These are phyloP conservation scores for Scaptomyza caliginosa DNA, from an alignment of 2,888 invertebrate species.

Conservation along the genomic window DNA sequence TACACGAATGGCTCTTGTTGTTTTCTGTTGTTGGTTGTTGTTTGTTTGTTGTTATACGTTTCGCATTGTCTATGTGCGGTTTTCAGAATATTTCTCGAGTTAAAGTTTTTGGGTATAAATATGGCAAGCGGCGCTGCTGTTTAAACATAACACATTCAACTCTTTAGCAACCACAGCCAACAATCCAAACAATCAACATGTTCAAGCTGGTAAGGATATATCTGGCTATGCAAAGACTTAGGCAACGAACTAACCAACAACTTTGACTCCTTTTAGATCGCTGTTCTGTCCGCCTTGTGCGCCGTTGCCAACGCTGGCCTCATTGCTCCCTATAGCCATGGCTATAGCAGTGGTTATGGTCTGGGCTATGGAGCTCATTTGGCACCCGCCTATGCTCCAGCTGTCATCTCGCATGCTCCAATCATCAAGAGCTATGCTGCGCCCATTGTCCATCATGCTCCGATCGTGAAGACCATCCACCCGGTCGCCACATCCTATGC, in stretches of 20 bases:
- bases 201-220: constrained; percentile 84
- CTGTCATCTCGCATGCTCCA: constrained; percentile 72
- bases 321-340: constrained; percentile 75
- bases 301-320: constrained; percentile 84
- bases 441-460: constrained; percentile 78
- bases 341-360: constrained; percentile 44
- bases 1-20: constrained; percentile 36
- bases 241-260: constrained; percentile 14
- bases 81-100: constrained; percentile 76
- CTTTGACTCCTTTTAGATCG: constrained; percentile 67
- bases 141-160: constrained; percentile 83
- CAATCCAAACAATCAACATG: constrained; percentile 76
- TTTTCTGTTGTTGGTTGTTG: too few species aligned
- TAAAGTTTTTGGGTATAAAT: constrained; percentile 81
- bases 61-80: constrained; percentile 54
- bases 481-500: constrained; percentile 83
- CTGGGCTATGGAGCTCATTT: constrained; percentile 75
- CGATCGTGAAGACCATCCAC: constrained; percentile 76
- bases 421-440: constrained; percentile 79
- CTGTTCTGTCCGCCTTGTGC: constrained; percentile 83
- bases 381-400: constrained; percentile 77
- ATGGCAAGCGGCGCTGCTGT: constrained; percentile 74
- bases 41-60: constrained; percentile 10
- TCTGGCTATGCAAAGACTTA: constrained; percentile 36
- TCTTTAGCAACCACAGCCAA: constrained; percentile 69